Conservation (phyloP, 2,113 vertebrate genomes). For the Aspidoscelis tigris region DNA sequence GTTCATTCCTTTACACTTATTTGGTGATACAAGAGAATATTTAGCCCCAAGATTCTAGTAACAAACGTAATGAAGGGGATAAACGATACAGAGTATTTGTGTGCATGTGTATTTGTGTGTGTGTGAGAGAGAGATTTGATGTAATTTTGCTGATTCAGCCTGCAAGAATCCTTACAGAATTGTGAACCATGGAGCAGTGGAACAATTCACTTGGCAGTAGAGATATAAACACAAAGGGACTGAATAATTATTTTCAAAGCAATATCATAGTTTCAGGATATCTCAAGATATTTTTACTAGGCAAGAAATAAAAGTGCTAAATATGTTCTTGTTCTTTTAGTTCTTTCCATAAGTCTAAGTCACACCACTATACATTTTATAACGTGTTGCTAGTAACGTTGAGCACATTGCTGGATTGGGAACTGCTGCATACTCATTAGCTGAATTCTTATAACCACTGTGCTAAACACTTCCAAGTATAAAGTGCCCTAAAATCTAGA, state of each 20-base stretch:
- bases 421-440: conserved; percentile 13
- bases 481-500: neutral
- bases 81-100: neutral
- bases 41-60: conserved; percentile 1
- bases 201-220: neutral
- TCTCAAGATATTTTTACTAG: neutral
- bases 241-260: conserved; percentile 2
- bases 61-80: neutral
- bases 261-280: neutral
- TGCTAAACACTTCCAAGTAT: conserved; percentile 42
- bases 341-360: conserved; percentile 1
- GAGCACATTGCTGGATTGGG: conserved; percentile 18
- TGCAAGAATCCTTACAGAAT: neutral
- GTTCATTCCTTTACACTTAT: neutral
- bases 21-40: neutral
- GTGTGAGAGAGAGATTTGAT: neutral
- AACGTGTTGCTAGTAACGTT: conserved; percentile 11
- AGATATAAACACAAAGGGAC: neutral
- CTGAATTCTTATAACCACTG: conserved; percentile 13
- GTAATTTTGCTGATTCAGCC: conserved; percentile 27
- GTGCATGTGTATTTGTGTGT: no score
- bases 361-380: neutral
- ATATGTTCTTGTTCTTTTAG: neutral
- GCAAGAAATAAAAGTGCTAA: accelerated
- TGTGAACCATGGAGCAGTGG: neutral